Evolutionary conservation across 2,888 invertebrate genomes (phyloP).

Genomic region (Craniophora ligustri): DNA sequence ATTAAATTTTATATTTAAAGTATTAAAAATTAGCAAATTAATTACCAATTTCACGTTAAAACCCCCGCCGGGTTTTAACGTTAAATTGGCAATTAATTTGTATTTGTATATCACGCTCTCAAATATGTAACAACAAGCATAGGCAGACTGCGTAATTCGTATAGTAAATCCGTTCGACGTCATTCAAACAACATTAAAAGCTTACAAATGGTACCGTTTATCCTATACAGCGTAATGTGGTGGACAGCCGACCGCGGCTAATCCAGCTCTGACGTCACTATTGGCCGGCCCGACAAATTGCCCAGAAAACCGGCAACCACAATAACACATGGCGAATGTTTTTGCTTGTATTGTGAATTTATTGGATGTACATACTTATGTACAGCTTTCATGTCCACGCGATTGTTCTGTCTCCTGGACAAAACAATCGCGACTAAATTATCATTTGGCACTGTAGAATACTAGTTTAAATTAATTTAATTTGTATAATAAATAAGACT

Average conservation of each 20-base stretch:
- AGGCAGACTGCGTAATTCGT: too few relatives aligned
- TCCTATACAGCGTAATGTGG: conserved; percentile 40
- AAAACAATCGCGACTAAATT: too few relatives aligned
- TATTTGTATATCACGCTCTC: neutral
- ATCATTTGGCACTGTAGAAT: too few relatives aligned
- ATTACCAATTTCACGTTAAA: too few relatives aligned
- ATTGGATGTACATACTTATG: conserved; percentile 3
- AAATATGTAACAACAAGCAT: neutral
- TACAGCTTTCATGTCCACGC: too few relatives aligned
- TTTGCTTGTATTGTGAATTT: conserved; percentile 32
- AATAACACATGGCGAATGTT: conserved; percentile 36
- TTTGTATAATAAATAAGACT: too few relatives aligned
- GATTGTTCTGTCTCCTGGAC: too few relatives aligned
- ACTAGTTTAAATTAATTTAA: too few relatives aligned
- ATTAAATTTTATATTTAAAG: too few relatives aligned
- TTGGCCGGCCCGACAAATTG: conserved; percentile 38
- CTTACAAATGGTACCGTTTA: conserved; percentile 30
- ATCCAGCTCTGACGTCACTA: conserved; percentile 42
- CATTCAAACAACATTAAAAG: conserved; percentile 36
- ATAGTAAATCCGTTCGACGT: conserved; percentile 9
- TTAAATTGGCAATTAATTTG: too few relatives aligned
- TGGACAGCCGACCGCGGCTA: conserved; percentile 39
- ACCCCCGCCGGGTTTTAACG: too few relatives aligned
- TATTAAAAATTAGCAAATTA: too few relatives aligned
- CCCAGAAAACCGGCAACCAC: conserved; percentile 42